phyloP scores from a whole-genome alignment of 2,888 invertebrate species.

The Harpalus rubripes region DNA sequence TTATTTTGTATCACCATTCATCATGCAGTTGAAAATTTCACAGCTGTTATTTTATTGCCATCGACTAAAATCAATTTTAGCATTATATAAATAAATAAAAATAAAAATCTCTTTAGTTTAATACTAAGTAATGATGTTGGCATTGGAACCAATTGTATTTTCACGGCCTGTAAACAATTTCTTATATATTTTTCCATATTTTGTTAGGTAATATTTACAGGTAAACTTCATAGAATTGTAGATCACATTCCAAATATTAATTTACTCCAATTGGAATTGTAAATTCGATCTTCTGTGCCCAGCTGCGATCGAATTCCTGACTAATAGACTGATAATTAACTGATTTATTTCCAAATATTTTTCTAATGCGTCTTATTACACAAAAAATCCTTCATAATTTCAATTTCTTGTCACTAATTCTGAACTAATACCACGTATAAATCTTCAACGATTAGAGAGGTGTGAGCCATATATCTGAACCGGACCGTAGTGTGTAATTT shows the following conservation, averaged over 20 bases:
- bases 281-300: slow-evolving; percentile 8
- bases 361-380: slow-evolving; percentile 11
- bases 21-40: too few species aligned
- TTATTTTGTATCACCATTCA: too few species aligned
- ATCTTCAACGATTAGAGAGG: slow-evolving; percentile 50
- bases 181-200: too few species aligned
- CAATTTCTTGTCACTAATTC: slow-evolving; percentile 51
- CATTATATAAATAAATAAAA: neutral
- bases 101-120: neutral
- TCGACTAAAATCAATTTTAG: neutral
- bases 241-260: neutral
- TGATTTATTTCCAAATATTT: slow-evolving; percentile 46
- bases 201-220: neutral
- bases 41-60: neutral
- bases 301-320: slow-evolving; percentile 31
- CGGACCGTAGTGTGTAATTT: slow-evolving; percentile 41
- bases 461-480: slow-evolving; percentile 30
- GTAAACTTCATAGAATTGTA: neutral
- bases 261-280: slow-evolving; percentile 8
- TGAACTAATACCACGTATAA: slow-evolving; percentile 53
- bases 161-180: too few species aligned
- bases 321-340: slow-evolving; percentile 17
- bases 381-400: slow-evolving; percentile 41
- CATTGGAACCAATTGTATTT: too few species aligned
- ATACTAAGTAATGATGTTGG: neutral